Base-by-base conservation (phyloP, 2,797 vertebrate genomes). In the Micropoecilia bifurca region DNA sequence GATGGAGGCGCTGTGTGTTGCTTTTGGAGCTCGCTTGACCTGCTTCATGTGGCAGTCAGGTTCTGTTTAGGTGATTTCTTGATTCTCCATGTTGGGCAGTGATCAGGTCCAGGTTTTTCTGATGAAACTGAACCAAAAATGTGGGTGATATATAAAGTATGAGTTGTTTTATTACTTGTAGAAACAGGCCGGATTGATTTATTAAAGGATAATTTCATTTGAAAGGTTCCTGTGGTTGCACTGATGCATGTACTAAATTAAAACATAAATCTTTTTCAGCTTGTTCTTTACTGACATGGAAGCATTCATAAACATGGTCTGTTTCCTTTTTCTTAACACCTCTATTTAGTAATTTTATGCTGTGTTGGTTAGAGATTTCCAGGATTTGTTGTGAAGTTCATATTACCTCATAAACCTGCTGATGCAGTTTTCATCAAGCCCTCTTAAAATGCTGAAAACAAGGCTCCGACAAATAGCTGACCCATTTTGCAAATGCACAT, bases 361-460 rank as follows among this genome's bases (percentile, higher is more conserved):
- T 61, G 33, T 39, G 8, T 8, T 22, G 33, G 30, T 66, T 36
- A 2, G 2, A 20, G 30, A 61, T 61, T 83, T 79, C 53, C 73
- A 53, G 48, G 22, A 71, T 28, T 0, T 28, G 6, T 41, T 80
- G 45, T 61, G 74, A 76, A 71, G 61, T 75, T 48, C 33, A 71
- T 66, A 71, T 75, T 46, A 76, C 39, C 41, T 47, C 41, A 47
- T 41, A 75, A 71, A 75, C 66, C 57, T 68, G 30, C 50, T 48
- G 66, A 22, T 75, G 61, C 12, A 9, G 50, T 55, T 33, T 71
- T 71, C 43, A 71, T 25, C 4, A n/a, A 57, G 13, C 57, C 57
- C 28, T 28, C 47, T 75, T 69, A 75, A 80, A 75, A 74, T 71
- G 43, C 16, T 75, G 41, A 75, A 68, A 80, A 36, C 55, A 36